Base-by-base conservation (phyloP, 2,888 invertebrate species). In the Patella caerulea region DNA sequence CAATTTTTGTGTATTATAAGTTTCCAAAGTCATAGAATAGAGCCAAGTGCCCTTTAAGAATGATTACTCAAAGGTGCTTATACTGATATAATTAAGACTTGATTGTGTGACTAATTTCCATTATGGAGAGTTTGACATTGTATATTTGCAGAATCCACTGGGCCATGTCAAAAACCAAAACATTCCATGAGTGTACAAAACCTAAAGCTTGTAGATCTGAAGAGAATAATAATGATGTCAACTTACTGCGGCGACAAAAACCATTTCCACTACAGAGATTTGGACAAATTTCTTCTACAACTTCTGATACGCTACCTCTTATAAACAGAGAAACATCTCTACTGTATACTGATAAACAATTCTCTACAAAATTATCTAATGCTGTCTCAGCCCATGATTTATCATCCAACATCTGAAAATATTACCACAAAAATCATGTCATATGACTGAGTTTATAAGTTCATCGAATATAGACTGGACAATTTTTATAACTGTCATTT, bases 341-440 rank as follows among this genome's bases (percentile, higher is more conserved):
- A 14, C 56, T 73, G 34, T 80, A 11, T 2, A 55, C n/a, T 19
- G 75, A 76, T n/a, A 81, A 56, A 71, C 85, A 86, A 71, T 77
- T 76, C 69, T 81, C 78, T 24, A 83, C 59, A n/a, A 85, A 73
- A 56, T 78, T 80, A 17, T 72, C 72, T 45, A 84, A 74, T 9
- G 84, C 80, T 29, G 78, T 76, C 12, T 76, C 54, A 12, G 81
- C 83, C 81, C 78, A 84, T 24, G 56, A 45, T 11, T 79, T 75
- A 76, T 79, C 74, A 73, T 83, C 85, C 24, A 80, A 78, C n/a
- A 86, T 79, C 86, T 86, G 76, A 14, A 69, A 74, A 12, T 54
- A 56, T 54, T 70, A 59, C 2, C 11, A 71, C 45, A 71, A 17
- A 71, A 53, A 9, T 54, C n/a, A 24, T 56, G 24, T 29, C 12